Percentiles rank a stretch among this genome's conserved stretches.
These are phyloP conservation scores for Cyanistes caeruleus DNA, from an alignment of 2,113 vertebrate species.

Conservation along the genomic window DNA sequence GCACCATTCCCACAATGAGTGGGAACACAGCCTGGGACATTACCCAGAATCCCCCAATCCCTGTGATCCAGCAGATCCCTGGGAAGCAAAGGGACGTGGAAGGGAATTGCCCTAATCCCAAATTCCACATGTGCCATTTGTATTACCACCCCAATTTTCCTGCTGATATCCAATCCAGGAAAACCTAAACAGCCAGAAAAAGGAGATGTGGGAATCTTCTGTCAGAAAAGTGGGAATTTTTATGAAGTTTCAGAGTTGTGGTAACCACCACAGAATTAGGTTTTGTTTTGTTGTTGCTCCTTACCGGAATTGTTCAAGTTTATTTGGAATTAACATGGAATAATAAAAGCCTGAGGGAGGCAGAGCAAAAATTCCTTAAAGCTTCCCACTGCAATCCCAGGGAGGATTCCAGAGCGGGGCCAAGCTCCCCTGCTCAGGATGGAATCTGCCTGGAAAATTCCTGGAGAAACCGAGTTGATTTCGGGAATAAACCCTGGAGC, in stretches of 20 bases:
- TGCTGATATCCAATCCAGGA: background rate
- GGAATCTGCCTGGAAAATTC: background rate
- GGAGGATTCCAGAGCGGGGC: fast-evolving
- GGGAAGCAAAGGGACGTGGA: background rate
- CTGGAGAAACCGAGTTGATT: background rate
- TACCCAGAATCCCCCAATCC: fast-evolving
- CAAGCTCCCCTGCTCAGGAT: background rate
- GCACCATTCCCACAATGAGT: fast-evolving
- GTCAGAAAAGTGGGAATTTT: background rate
- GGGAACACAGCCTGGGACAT: background rate
- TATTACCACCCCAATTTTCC: background rate
- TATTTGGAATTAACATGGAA: background rate
- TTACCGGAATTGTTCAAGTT: fast-evolving
- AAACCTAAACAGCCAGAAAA: background rate
- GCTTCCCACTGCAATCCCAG: background rate
- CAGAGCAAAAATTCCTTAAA: background rate
- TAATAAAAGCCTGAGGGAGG: background rate
- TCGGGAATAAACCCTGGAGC: background rate
- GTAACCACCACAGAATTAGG: too few relatives aligned
- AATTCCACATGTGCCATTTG: background rate
- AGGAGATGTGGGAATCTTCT: background rate
- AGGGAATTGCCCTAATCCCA: background rate
- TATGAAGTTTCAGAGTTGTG: background rate
- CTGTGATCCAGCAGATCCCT: background rate
- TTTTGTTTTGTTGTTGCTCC: background rate